A percentile compares a stretch with the other conserved stretches of the same genome.
Conservation (phyloP, 2,888 invertebrate species). For the Euplexia lucipara region DNA sequence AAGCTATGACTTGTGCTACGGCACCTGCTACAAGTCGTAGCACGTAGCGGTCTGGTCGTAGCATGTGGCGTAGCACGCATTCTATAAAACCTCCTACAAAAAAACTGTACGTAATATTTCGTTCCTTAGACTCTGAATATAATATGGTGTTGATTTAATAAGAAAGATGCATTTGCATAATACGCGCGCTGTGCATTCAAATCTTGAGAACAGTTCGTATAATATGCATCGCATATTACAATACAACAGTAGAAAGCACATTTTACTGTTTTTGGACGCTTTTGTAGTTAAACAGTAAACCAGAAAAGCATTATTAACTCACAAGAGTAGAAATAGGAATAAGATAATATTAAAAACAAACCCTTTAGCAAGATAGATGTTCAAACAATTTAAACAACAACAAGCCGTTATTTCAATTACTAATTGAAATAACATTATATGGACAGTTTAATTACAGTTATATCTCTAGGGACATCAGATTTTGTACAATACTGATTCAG, state of each 20-base stretch:
- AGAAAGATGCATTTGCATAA: conserved; percentile 28
- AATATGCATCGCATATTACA: conserved; percentile 20
- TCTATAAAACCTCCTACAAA: neutral
- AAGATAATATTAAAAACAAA: neutral
- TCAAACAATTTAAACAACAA: too few species aligned
- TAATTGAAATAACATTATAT: too few species aligned
- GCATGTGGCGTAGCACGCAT: neutral
- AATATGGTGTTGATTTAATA: conserved; percentile 11
- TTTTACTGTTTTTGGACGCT: conserved; percentile 12
- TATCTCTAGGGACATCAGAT: too few species aligned
- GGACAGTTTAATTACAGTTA: too few species aligned
- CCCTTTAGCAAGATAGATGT: neutral
- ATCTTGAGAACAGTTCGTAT: conserved; percentile 25
- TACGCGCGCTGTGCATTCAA: conserved; percentile 5
- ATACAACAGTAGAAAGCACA: conserved; percentile 29
- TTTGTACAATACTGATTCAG: too few species aligned
- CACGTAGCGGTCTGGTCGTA: conserved; percentile 7
- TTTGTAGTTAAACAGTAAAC: too few species aligned
- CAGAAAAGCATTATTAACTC: neutral
- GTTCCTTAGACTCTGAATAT: conserved; percentile 4
- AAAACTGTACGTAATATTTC: neutral
- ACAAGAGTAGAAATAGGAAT: neutral
- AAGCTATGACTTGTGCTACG: neutral
- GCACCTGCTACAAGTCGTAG: neutral
- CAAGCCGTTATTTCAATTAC: too few species aligned